A percentile compares a stretch with the other conserved stretches of the same genome.
phyloP scores from a whole-genome alignment of 2,888 invertebrate genomes.

The Chymomyza fuscimana region DNA sequence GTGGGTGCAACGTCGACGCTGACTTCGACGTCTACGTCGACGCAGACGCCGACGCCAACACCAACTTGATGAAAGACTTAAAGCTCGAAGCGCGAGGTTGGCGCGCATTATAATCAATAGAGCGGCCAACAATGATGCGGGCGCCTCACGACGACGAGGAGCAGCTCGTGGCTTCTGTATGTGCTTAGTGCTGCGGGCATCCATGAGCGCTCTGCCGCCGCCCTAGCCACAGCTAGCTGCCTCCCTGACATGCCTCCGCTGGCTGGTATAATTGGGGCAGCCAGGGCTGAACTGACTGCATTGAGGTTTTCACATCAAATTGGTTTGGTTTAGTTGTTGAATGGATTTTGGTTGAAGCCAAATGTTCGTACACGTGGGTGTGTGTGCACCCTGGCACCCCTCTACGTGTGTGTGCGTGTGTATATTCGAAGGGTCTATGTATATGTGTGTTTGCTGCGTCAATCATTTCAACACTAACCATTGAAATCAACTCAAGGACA shows the following conservation, averaged over 20 bases:
- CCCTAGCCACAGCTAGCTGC: neutral
- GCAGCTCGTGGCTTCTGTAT: neutral
- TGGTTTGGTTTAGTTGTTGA: conserved; percentile 54
- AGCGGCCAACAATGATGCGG: conserved; percentile 7
- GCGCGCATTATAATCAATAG: conserved; percentile 48
- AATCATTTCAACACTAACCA: conserved; percentile 23
- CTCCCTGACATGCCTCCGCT: neutral
- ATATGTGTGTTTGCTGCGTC: conserved; percentile 12
- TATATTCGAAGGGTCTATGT: neutral
- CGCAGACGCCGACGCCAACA: neutral
- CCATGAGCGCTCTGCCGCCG: neutral
- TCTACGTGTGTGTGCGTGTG: neutral
- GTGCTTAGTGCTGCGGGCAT: conserved; percentile 5
- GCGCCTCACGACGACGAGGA: neutral
- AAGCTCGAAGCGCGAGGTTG: conserved; percentile 14
- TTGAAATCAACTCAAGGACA: conserved; percentile 24
- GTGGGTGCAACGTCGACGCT: neutral
- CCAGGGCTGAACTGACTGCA: conserved; percentile 22
- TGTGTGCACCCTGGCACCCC: neutral
- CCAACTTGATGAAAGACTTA: conserved; percentile 45
- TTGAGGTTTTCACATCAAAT: conserved; percentile 51
- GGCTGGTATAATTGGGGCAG: neutral
- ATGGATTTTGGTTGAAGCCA: conserved; percentile 44
- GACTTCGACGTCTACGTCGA: neutral
- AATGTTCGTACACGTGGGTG: neutral